Percentiles rank a stretch among this genome's conserved stretches.
phyloP scores from a whole-genome alignment of 2,797 vertebrate genomes.

The Notoglanidium macrostoma region DNA sequence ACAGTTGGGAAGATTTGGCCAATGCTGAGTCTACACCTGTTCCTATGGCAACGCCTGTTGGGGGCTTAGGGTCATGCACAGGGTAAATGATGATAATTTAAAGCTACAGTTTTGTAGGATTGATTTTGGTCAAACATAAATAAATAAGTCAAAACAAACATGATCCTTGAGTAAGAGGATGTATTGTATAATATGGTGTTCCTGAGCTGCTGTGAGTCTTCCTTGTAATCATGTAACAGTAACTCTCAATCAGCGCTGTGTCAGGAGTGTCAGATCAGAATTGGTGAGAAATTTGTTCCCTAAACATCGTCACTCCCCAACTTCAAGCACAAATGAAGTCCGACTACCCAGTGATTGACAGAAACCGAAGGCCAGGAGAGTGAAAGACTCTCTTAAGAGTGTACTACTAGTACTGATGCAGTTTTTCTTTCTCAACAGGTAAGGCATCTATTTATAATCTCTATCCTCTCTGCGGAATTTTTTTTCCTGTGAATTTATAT shows the following conservation, averaged over 20 bases:
- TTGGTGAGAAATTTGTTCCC: background rate
- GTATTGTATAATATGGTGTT: background rate
- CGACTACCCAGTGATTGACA: background rate
- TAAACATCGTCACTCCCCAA: background rate
- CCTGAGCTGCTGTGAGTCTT: background rate
- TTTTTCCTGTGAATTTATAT: background rate
- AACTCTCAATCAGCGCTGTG: background rate
- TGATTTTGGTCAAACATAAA: background rate
- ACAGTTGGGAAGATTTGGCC: conserved; percentile 12
- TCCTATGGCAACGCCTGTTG: conserved; percentile 37
- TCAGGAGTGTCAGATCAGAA: background rate
- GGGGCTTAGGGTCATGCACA: conserved; percentile 45
- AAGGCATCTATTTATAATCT: background rate
- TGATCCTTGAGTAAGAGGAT: background rate
- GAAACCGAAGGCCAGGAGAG: background rate
- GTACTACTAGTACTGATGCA: background rate
- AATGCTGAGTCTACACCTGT: conserved; percentile 18
- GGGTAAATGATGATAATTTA: conserved; percentile 29
- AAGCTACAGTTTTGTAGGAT: conserved; percentile 6
- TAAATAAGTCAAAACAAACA: background rate
- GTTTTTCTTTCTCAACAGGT: background rate
- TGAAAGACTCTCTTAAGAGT: background rate
- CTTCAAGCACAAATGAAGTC: background rate
- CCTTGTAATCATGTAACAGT: background rate
- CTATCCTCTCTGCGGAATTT: background rate